phyloP scores from a whole-genome alignment of 2,888 invertebrate genomes.

The Mactromeris polynyma region DNA sequence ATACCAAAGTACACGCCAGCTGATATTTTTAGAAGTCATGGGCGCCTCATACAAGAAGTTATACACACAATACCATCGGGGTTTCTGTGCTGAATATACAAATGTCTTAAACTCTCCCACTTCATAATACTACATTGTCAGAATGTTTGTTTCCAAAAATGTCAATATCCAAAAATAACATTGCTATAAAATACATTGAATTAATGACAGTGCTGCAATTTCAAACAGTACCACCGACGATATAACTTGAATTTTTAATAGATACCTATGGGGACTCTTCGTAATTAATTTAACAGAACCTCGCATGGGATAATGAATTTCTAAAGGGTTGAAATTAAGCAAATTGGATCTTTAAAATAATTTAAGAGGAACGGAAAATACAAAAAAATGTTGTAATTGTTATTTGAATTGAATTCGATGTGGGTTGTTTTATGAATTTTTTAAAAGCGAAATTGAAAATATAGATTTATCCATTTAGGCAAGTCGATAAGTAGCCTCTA shows the following conservation, averaged over 20 bases:
- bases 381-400: neutral
- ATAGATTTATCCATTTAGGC: too few species aligned
- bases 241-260: slow-evolving; percentile 10
- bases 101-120: neutral
- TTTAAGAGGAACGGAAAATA: neutral
- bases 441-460: too few species aligned
- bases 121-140: neutral
- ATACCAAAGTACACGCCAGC: neutral
- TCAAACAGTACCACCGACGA: neutral
- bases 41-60: neutral
- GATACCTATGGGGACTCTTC: neutral
- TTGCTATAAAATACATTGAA: neutral
- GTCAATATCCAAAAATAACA: neutral
- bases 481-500: too few species aligned
- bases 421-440: too few species aligned
- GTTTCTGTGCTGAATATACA: neutral
- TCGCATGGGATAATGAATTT: neutral
- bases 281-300: neutral
- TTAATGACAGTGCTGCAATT: neutral
- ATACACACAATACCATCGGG: neutral
- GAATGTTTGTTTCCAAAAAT: neutral
- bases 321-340: neutral
- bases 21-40: neutral
- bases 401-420: neutral
- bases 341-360: neutral